Conservation (phyloP, 2,797 vertebrate genomes). For the Holocentrus rufus region DNA sequence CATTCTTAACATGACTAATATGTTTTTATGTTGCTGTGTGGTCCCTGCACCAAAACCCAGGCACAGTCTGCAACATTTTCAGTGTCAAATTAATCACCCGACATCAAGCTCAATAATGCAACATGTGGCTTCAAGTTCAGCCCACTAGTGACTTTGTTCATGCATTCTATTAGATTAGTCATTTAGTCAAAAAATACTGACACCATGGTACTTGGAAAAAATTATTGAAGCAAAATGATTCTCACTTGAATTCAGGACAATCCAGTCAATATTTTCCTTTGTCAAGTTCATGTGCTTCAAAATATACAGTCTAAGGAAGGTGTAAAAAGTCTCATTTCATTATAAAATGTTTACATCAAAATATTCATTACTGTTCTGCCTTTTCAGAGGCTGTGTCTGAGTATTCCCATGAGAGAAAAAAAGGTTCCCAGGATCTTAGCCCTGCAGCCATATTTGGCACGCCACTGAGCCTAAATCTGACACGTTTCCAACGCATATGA, state of each 20-base stretch:
- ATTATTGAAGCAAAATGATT: neutral
- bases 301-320: conserved; percentile 6
- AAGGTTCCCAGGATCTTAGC: conserved; percentile 68
- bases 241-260: neutral
- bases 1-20: conserved; percentile 62
- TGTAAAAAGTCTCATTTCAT: neutral
- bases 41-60: conserved; percentile 24
- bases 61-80: neutral
- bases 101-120: neutral
- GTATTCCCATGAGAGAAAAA: conserved; percentile 61
- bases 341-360: conserved; percentile 34
- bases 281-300: conserved; percentile 17
- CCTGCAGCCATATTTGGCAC: conserved; percentile 64
- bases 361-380: conserved; percentile 36
- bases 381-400: conserved; percentile 24
- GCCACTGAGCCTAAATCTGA: conserved; percentile 56
- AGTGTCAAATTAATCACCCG: conserved; percentile 12
- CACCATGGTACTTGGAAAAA: conserved; percentile 4
- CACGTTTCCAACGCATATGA: conserved; percentile 67
- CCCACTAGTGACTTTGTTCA: neutral
- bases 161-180: conserved; percentile 2
- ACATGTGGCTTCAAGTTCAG: neutral
- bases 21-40: conserved; percentile 42
- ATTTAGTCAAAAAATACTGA: neutral
- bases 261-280: neutral